phyloP scores from a whole-genome alignment of 1,140 invertebrate genomes.

The Diachasma alloeum region DNA sequence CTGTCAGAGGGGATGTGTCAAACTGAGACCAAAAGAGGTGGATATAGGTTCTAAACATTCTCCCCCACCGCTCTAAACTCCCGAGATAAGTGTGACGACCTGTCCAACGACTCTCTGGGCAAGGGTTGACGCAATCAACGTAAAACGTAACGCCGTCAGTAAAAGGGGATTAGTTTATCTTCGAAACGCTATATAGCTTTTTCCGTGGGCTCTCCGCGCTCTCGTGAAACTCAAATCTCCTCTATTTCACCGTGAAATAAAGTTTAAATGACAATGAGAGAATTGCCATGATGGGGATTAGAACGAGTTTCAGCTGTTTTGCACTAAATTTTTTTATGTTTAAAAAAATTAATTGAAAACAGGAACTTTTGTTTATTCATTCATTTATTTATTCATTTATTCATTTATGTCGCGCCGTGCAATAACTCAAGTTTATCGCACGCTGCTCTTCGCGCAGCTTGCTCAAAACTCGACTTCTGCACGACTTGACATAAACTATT shows the following conservation, averaged over 20 bases:
- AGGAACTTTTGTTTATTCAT: too few relatives aligned
- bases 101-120: slow-evolving; percentile 57
- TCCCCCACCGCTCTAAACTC: slow-evolving; percentile 9
- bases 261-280: slow-evolving; percentile 32
- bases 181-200: slow-evolving; percentile 29
- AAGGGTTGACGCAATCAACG: slow-evolving; percentile 64
- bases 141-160: slow-evolving; percentile 63
- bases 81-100: slow-evolving; percentile 64
- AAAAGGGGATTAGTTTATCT: slow-evolving; percentile 64
- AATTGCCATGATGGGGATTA: slow-evolving; percentile 32
- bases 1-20: not conserved
- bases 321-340: too few relatives aligned
- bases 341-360: too few relatives aligned
- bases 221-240: not conserved
- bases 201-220: not conserved
- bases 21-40: not conserved
- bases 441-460: too few relatives aligned
- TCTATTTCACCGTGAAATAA: not conserved
- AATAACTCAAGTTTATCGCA: too few relatives aligned
- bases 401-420: too few relatives aligned
- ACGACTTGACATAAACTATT: too few relatives aligned
- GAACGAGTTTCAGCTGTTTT: too few relatives aligned
- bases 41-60: slow-evolving; percentile 6
- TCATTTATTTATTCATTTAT: too few relatives aligned
- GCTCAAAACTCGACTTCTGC: too few relatives aligned